Conservation (phyloP, 2,113 vertebrate species). For the Ptilonorhynchus violaceus region DNA sequence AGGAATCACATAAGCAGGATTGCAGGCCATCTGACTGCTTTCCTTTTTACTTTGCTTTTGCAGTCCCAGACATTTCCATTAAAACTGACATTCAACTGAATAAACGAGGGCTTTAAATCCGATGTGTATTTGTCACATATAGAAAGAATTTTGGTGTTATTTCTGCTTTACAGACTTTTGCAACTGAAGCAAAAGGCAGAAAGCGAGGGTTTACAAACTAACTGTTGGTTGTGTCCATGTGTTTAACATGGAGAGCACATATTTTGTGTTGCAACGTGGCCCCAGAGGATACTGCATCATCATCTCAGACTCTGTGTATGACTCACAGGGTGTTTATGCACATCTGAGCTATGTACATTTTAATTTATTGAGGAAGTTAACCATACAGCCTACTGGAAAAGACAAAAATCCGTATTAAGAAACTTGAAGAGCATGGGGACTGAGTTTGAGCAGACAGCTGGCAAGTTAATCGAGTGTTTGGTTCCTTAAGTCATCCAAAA, state of each 20-base stretch:
- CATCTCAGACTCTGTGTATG: not conserved
- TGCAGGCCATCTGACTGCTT: not conserved
- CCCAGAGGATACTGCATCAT: not conserved
- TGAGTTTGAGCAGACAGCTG: not conserved
- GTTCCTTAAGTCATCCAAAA: constrained; percentile 3
- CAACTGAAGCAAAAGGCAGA: not conserved
- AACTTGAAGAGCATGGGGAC: not conserved
- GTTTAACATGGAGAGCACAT: not conserved
- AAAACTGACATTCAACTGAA: not conserved
- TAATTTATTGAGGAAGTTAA: constrained; percentile 22
- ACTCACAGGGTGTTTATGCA: not conserved
- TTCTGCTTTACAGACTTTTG: not conserved
- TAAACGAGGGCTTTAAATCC: not conserved
- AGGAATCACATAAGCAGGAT: not conserved
- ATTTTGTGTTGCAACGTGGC: not conserved
- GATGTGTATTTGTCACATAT: not conserved
- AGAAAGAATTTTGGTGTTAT: not conserved
- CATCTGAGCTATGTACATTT: not conserved
- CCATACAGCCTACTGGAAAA: not conserved
- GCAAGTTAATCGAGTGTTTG: not conserved
- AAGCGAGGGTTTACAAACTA: not conserved
- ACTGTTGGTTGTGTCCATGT: not conserved
- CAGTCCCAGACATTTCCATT: not conserved
- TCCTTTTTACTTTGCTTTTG: not conserved
- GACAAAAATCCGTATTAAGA: not conserved